Conservation (phyloP, 2,888 invertebrate genomes). For the Syritta pipiens region DNA sequence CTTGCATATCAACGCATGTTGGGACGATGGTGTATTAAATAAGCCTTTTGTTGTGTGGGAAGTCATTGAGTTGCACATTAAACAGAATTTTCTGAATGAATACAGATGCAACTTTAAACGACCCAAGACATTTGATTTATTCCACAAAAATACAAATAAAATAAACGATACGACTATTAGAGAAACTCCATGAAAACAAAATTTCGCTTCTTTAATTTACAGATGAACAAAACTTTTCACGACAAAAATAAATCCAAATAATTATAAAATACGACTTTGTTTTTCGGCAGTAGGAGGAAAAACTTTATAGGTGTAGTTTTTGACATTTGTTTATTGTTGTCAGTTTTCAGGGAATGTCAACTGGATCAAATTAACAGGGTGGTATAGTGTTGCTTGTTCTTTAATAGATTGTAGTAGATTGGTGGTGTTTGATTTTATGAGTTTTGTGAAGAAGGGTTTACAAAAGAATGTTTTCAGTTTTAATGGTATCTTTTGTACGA, state of each 20-base stretch:
- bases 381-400: background rate
- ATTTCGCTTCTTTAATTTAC: background rate
- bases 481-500: too few relatives aligned
- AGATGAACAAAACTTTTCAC: background rate
- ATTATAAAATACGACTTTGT: conserved; percentile 36
- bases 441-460: background rate
- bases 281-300: conserved; percentile 26
- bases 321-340: conserved; percentile 46
- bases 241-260: conserved; percentile 29
- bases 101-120: conserved; percentile 8
- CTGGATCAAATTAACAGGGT: conserved; percentile 8
- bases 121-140: conserved; percentile 25
- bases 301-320: conserved; percentile 26
- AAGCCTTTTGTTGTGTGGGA: conserved; percentile 33
- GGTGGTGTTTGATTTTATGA: background rate
- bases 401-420: conserved; percentile 19
- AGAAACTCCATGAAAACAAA: conserved; percentile 2
- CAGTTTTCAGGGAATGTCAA: conserved; percentile 13
- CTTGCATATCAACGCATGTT: conserved; percentile 71
- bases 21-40: conserved; percentile 39
- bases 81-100: conserved; percentile 31
- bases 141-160: conserved; percentile 2
- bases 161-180: background rate
- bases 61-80: conserved; percentile 59
- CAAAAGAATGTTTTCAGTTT: background rate